A percentile compares a stretch with the other conserved stretches of the same genome.
phyloP scores from a whole-genome alignment of 1,140 invertebrate genomes.

The Brachionus rubens region DNA sequence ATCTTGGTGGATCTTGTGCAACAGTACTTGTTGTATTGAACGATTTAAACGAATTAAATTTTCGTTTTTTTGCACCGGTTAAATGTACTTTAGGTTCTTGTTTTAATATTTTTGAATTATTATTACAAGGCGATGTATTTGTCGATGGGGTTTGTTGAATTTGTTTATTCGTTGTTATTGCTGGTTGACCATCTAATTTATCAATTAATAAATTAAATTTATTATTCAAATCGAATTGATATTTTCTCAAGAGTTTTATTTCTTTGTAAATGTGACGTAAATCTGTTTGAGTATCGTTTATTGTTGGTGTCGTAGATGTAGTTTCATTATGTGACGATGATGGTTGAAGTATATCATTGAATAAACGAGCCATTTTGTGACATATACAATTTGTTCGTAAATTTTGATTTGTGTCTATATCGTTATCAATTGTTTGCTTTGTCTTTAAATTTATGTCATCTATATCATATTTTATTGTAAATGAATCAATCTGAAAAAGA shows the following conservation, averaged over 20 bases:
- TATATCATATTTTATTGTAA: slow-evolving; percentile 35
- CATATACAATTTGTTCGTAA: slow-evolving; percentile 5
- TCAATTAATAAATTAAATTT: slow-evolving; percentile 10
- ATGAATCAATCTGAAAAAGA: slow-evolving; percentile 9
- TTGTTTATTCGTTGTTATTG: background rate
- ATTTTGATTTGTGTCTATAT: background rate
- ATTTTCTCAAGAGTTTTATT: slow-evolving; percentile 16
- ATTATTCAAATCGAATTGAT: slow-evolving; percentile 23
- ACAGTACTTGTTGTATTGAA: background rate
- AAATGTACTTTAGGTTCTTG: background rate
- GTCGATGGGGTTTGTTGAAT: background rate
- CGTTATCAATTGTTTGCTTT: background rate
- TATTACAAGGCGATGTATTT: too few relatives aligned
- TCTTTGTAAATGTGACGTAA: slow-evolving; percentile 9
- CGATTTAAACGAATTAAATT: slow-evolving; percentile 1
- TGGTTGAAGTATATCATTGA: background rate
- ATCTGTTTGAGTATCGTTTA: background rate
- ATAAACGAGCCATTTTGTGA: slow-evolving; percentile 16
- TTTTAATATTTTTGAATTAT: background rate
- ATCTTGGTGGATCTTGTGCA: background rate
- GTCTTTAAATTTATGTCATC: background rate
- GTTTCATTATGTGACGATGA: background rate
- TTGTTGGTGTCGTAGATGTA: background rate
- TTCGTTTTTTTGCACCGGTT: slow-evolving; percentile 41
- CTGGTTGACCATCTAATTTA: background rate